Conservation (phyloP, 2,113 vertebrate species). For the Trogon melanurus region DNA sequence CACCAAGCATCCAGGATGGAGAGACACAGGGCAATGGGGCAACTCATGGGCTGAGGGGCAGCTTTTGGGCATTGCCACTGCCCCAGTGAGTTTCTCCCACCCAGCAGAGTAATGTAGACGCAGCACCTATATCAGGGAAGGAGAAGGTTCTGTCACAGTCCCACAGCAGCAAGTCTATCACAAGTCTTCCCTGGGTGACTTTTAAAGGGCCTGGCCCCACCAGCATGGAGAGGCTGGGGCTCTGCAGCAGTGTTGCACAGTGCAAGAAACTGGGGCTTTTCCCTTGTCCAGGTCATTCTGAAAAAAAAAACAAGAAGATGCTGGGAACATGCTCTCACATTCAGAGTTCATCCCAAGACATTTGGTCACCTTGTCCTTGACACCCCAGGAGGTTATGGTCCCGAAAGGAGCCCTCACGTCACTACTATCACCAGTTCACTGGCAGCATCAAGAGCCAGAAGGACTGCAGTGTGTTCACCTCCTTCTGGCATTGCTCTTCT, state of each 20-base stretch:
- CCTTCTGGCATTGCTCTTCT: neutral
- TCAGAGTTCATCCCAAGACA: neutral
- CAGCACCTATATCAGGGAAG: neutral
- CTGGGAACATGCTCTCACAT: neutral
- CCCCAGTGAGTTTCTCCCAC: neutral
- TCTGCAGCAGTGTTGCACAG: neutral
- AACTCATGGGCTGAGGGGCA: neutral
- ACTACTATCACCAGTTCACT: no score
- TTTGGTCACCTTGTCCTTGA: neutral
- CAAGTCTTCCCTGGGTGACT: neutral
- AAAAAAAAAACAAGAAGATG: neutral
- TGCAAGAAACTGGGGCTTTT: neutral
- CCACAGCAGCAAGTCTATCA: neutral
- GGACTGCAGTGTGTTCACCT: neutral
- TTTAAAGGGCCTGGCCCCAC: neutral
- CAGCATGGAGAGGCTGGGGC: neutral
- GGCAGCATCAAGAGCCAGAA: neutral
- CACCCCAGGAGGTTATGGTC: fast-evolving
- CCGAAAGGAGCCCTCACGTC: neutral
- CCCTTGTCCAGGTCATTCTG: neutral
- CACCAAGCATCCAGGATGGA: neutral
- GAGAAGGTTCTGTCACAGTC: fast-evolving
- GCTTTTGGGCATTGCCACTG: neutral
- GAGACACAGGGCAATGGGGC: neutral
- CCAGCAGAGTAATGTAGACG: neutral